phyloP scores from a whole-genome alignment of 2,113 vertebrate genomes.

The human (Homo sapiens) region GRCh38 chr4:95349501-95350000 shows the following conservation, averaged over 20 bases:
- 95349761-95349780: neutral
- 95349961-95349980: neutral
- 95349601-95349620: neutral
- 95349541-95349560: neutral
- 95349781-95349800: neutral
- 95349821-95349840: neutral
- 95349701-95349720: neutral
- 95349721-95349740: neutral
- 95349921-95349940: neutral
- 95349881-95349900: neutral
- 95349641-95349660: neutral
- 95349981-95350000: neutral
- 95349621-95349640: neutral
- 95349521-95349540: neutral
- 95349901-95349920: neutral
- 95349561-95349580: neutral
- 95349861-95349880: neutral
- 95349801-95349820: neutral
- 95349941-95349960: neutral
- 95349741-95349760: neutral
- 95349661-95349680: neutral
- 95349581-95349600: neutral
- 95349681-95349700: neutral
- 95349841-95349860: neutral
- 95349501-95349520: neutral